Conservation (phyloP, 2,888 invertebrate species). For the Nemapogon koenigi region DNA sequence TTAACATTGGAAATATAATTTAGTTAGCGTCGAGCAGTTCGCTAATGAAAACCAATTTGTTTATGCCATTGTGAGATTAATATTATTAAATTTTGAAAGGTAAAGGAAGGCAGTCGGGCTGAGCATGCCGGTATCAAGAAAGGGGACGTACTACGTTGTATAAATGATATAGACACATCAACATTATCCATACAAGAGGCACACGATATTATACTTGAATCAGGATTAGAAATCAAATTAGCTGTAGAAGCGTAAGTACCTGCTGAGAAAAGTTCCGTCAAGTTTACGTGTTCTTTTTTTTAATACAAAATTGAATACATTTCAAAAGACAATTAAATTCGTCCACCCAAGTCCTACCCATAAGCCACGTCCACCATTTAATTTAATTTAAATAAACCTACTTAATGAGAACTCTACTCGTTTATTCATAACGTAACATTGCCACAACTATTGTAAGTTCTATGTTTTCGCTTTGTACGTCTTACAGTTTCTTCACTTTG, state of each 20-base stretch:
- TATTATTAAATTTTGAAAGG: slow-evolving; percentile 18
- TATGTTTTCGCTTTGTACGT: too few species aligned
- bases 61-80: background rate
- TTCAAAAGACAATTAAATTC: too few species aligned
- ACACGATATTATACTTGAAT: slow-evolving; percentile 26
- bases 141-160: slow-evolving; percentile 24
- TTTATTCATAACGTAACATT: too few species aligned
- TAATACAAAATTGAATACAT: too few species aligned
- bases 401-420: too few species aligned
- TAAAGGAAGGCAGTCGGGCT: slow-evolving; percentile 26
- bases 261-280: too few species aligned
- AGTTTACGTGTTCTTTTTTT: too few species aligned
- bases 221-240: slow-evolving; percentile 26
- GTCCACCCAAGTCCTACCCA: too few species aligned
- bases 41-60: slow-evolving; percentile 9
- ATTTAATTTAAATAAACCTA: too few species aligned
- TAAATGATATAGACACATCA: slow-evolving; percentile 24
- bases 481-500: too few species aligned
- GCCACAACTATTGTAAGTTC: too few species aligned
- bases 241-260: slow-evolving; percentile 23
- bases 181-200: slow-evolving; percentile 27
- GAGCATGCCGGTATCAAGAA: slow-evolving; percentile 25
- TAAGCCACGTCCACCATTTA: too few species aligned
- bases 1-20: slow-evolving; percentile 6
- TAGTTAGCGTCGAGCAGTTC: background rate